Base-by-base conservation (phyloP, 2,113 vertebrate genomes). In the Prochilodus magdalenae region DNA sequence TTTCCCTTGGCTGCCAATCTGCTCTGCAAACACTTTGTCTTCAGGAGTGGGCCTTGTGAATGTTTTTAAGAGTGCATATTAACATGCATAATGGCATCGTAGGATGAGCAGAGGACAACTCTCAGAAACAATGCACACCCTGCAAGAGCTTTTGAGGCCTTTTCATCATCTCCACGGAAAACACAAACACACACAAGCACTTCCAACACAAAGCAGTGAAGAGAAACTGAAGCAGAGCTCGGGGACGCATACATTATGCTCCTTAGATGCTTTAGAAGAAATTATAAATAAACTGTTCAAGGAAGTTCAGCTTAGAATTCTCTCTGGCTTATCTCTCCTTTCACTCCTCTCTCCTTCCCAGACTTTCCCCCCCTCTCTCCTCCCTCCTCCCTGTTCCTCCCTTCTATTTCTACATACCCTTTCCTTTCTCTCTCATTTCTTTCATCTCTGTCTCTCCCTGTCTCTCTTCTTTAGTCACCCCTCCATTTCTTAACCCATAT, bases 131-230 rank as follows among this genome's bases (percentile, higher is more conserved):
- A 69, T 24, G 33, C 63, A 47, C 29, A 65, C 26, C 26, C 24
- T 57, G 24, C 8, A 40, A 81, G 72, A 30, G 80, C 80, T 67
- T 30, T 57, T n/a, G 71, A 81, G 49, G 47, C 51, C 16, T 59
- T 75, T 81, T 69, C 66, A 66, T 20, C 15, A 71, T 53, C 60
- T 81, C 66, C 71, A 53, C 27, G 75, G 60, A 49, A 66, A 78
- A 59, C 69, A 47, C 55, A 80, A 26, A 76, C 73, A 69, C 60
- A 81, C 73, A 6, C 47, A 75, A 10, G 26, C 60, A 6, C 49
- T 22, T 59, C 20, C 16, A 62, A 55, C 27, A 44, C 30, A 57
- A 30, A 30, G 27, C 62, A 81, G 72, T n/a, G 40, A 30, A 18
- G 16, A 66, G 30, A 29, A 44, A 29, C 33, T 66, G 44, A 59